A percentile compares a stretch with the other conserved stretches of the same genome.
Evolutionary conservation across 2,888 invertebrate species (phyloP).

Genomic region (Latrodectus elegans): DNA sequence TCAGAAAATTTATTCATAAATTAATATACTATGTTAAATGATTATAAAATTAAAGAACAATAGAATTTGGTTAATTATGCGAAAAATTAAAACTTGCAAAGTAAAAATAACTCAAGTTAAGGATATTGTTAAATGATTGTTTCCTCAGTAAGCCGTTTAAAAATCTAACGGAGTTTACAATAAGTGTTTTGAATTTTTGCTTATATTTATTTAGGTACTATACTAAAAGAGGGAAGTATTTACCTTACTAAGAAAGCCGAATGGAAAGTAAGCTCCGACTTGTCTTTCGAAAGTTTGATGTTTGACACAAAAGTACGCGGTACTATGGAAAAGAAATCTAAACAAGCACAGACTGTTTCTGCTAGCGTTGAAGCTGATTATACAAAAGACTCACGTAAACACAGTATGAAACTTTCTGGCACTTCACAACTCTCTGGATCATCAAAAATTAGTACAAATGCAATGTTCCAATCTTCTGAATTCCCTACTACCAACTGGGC

Average conservation of each 20-base stretch:
- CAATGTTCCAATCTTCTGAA: slow-evolving; percentile 54
- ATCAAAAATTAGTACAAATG: slow-evolving; percentile 53
- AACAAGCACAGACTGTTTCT: slow-evolving; percentile 18
- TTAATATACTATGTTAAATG: too few relatives aligned
- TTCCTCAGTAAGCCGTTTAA: too few relatives aligned
- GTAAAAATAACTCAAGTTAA: too few relatives aligned
- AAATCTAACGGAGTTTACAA: too few relatives aligned
- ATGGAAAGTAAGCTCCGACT: slow-evolving; percentile 56
- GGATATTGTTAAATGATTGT: too few relatives aligned
- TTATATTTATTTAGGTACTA: slow-evolving; percentile 33
- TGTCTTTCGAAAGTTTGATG: background rate
- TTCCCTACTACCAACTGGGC: slow-evolving; percentile 47
- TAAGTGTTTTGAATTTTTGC: too few relatives aligned
- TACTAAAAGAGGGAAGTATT: slow-evolving; percentile 55
- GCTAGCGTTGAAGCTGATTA: slow-evolving; percentile 46
- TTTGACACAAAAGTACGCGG: slow-evolving; percentile 7
- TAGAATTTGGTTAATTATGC: too few relatives aligned
- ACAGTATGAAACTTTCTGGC: slow-evolving; percentile 22
- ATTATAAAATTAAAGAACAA: too few relatives aligned
- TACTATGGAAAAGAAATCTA: slow-evolving; percentile 42
- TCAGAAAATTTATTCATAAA: too few relatives aligned
- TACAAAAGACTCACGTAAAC: background rate
- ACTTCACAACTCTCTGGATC: slow-evolving; percentile 44
- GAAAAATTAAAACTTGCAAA: too few relatives aligned
- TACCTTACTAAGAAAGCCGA: slow-evolving; percentile 18